Percentiles rank a stretch among this genome's conserved stretches.
These are phyloP conservation scores for Mormyrus proboscirostris DNA, from an alignment of 2,797 vertebrate genomes.

Conservation along the genomic window DNA sequence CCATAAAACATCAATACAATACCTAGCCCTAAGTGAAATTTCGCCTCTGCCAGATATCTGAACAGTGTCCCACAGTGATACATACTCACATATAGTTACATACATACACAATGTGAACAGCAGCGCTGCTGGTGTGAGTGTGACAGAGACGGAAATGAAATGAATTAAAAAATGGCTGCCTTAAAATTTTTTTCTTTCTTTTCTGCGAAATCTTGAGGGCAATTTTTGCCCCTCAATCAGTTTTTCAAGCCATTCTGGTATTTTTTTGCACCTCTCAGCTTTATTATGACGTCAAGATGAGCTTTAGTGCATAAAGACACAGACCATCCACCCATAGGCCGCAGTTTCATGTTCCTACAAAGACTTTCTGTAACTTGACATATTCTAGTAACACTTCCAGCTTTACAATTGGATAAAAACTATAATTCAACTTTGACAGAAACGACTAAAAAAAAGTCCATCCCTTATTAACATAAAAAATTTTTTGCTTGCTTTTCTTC, in stretches of 20 bases:
- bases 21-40: neutral
- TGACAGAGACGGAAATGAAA: neutral
- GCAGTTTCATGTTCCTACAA: neutral
- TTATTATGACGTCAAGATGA: neutral
- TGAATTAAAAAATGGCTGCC: neutral
- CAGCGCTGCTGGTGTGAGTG: neutral
- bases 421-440: neutral
- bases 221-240: neutral
- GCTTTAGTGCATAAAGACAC: neutral
- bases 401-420: neutral
- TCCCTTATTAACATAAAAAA: neutral
- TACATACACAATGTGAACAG: neutral
- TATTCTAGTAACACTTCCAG: neutral
- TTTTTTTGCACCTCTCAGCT: neutral
- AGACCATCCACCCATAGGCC: neutral
- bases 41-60: neutral
- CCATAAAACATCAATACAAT: neutral
- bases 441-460: neutral
- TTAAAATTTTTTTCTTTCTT: neutral
- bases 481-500: neutral
- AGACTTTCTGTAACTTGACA: neutral
- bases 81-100: neutral
- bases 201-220: neutral
- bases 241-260: neutral
- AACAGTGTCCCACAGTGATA: neutral